Percentiles rank a stretch among this genome's conserved stretches.
Conservation (phyloP, 2,113 vertebrate genomes). For the Pandion haliaetus region DNA sequence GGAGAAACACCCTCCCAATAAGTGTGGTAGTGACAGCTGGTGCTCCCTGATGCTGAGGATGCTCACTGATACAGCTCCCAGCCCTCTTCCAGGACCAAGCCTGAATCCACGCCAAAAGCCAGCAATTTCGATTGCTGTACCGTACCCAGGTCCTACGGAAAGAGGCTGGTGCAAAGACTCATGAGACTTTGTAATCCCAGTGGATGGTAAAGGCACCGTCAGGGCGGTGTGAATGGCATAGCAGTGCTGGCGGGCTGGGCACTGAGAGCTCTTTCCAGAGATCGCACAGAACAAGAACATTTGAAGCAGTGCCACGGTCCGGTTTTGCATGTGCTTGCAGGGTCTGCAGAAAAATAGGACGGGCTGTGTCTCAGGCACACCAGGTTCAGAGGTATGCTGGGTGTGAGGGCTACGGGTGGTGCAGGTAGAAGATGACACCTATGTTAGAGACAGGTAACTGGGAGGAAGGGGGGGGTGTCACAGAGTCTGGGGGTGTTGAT, state of each 20-base stretch:
- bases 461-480: no score
- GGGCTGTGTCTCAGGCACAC: no score
- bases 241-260: no score
- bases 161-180: no score
- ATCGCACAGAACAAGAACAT: background rate
- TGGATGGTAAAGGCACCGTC: rapidly evolving
- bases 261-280: no score
- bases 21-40: background rate
- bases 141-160: no score
- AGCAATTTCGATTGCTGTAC: rapidly evolving
- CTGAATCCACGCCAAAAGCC: rapidly evolving
- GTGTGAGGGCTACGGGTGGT: background rate
- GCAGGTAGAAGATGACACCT: background rate
- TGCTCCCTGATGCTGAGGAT: background rate
- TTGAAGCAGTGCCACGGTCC: background rate
- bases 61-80: rapidly evolving
- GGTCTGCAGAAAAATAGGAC: background rate
- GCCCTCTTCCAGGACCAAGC: background rate
- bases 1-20: background rate
- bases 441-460: no score
- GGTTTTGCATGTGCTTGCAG: background rate
- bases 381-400: background rate
- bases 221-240: rapidly evolving
- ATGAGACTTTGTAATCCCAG: rapidly evolving
- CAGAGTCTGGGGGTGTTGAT: background rate